Conservation (phyloP, 2,888 invertebrate species). For the Morpho achilles region DNA sequence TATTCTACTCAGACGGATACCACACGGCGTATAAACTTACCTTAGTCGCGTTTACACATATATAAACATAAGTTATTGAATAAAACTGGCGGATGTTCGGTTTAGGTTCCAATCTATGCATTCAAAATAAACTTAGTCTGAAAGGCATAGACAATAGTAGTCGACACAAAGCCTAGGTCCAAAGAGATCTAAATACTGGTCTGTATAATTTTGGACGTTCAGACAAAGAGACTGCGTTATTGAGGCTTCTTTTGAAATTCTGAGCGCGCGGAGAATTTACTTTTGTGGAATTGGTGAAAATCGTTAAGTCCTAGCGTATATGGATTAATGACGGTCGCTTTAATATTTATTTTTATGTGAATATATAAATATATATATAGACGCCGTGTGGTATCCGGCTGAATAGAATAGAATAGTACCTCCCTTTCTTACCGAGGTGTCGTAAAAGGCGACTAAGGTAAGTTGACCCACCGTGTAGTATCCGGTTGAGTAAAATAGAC, state of each 20-base stretch:
- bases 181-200: slow-evolving; percentile 39
- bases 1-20: too few species aligned
- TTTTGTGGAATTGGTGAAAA: slow-evolving; percentile 60
- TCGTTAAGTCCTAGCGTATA: slow-evolving; percentile 53
- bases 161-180: slow-evolving; percentile 20
- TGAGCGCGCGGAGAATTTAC: slow-evolving; percentile 39
- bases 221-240: slow-evolving; percentile 51
- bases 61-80: too few species aligned
- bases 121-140: slow-evolving; percentile 1
- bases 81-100: too few species aligned
- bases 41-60: too few species aligned
- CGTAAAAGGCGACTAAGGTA: too few species aligned
- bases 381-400: too few species aligned
- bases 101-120: neutral
- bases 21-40: too few species aligned
- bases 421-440: too few species aligned
- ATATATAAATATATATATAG: neutral
- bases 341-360: slow-evolving; percentile 45
- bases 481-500: too few species aligned
- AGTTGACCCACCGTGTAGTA: too few species aligned
- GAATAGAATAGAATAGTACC: too few species aligned
- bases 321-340: slow-evolving; percentile 59
- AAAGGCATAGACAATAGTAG: slow-evolving; percentile 5
- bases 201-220: slow-evolving; percentile 44
- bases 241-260: slow-evolving; percentile 52